Base-by-base conservation (phyloP, 2,888 invertebrate genomes). In the Allolobophora icterica region DNA sequence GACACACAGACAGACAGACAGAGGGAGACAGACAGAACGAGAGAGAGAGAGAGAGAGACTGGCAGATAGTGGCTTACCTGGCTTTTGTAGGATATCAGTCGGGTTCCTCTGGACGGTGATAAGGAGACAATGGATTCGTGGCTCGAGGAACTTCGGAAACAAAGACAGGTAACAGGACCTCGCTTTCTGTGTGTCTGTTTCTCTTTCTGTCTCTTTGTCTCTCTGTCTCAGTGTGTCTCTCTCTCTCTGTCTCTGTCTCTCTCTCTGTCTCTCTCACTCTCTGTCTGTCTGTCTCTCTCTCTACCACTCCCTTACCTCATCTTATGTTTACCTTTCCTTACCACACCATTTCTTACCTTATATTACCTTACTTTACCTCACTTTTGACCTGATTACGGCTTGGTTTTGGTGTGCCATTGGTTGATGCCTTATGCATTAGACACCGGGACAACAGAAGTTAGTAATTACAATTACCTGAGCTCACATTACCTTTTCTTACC, bases 81-180 rank as follows among this genome's bases (percentile, higher is more conserved):
- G 3, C 4, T 52, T 13, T 89, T 90, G 6, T 84, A 92, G 92
- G 92, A 91, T 45, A 89, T 92, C 24, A 84, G 52, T 42, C 89
- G 87, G 35, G 52, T 89, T 34, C 92, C 92, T 11, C 90, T 91
- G 21, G 89, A 83, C 17, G 90, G 83, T 24, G 84, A 91, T 38
- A n/a, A 87, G 30, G 89, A 35, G 8, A 94, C 95, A 91, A 94
- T 94, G 92, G 96, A 96, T 91, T 95, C 96, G 92, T 97, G 96
- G 96, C 95, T 97, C 89, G 94, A 95, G 71, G 96, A 96, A 91
- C 95, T 97, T 0, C 95, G 96, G 92, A 95, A 96, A 91, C 96
- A 96, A 96, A 93, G 95, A 92, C 94, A 97, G 97, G 97, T 97
- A 95, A 94, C 92, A 92, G 89, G 0, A n/a, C 30, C 21, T 52